phyloP scores from a whole-genome alignment of 2,888 invertebrate species.

The Hemicrepidius hirtus region DNA sequence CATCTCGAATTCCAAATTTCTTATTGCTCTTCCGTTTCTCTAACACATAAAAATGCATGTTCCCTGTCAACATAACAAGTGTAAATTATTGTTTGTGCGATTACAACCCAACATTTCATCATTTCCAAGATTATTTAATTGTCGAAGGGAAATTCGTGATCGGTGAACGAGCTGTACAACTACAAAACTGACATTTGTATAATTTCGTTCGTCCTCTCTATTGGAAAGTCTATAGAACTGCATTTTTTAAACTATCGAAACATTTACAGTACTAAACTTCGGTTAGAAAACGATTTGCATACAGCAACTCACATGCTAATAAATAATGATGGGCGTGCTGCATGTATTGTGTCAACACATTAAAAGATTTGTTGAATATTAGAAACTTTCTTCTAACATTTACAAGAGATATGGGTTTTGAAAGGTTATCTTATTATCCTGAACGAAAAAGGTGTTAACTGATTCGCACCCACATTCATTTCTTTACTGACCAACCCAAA shows the following conservation, averaged over 20 bases:
- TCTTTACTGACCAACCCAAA: conserved; percentile 13
- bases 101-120: conserved; percentile 4
- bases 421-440: conserved; percentile 19
- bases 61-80: not conserved
- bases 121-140: conserved; percentile 1
- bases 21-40: not conserved
- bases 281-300: conserved; percentile 21
- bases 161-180: conserved; percentile 55
- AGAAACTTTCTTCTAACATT: conserved; percentile 18
- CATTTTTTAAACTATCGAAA: conserved; percentile 11
- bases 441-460: conserved; percentile 22
- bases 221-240: conserved; percentile 45
- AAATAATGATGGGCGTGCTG: conserved; percentile 47
- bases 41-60: not conserved
- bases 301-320: conserved; percentile 36
- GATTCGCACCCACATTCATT: conserved; percentile 14
- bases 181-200: conserved; percentile 48
- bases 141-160: conserved; percentile 58
- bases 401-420: not conserved
- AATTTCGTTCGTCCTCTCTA: conserved; percentile 44
- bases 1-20: not conserved
- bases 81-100: conserved; percentile 7
- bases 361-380: conserved; percentile 29
- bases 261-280: conserved; percentile 12
- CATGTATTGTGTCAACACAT: conserved; percentile 39